Base-by-base conservation (phyloP, 1,140 invertebrate species). In the Neoseiulus cucumeris region DNA sequence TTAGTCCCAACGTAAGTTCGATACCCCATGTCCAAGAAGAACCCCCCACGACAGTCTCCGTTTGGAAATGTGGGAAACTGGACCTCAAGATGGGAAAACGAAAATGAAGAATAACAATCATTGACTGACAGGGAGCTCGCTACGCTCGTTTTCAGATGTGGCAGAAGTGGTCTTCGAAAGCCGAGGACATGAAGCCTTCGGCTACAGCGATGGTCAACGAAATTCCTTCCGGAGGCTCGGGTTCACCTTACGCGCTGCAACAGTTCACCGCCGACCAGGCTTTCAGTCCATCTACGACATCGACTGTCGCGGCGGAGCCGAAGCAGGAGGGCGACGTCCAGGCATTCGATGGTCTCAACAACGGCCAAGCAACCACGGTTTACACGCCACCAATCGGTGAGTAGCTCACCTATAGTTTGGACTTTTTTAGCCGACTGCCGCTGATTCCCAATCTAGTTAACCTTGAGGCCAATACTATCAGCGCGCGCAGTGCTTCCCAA, bases 141-240 rank as follows among this genome's bases (percentile, higher is more conserved):
- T 6, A 9, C 33, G 4, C 33, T 39, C 33, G 4, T 9, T 39
- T 39, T 9, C 33, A 59, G 51, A 59, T 59, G 51, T 59, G 51
- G 51, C 51, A 59, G 22, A 59, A 59, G 51, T 59, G 51, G 51
- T 59, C 51, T 1, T 20, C 51, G 22, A 59, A 59, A 25, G 22
- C 51, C 2, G 51, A 59, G 22, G 51, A 59, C 22, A 59, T 59
- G 51, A 59, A 59, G 33, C 22, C 51, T 2, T 59, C 51, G 51
- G 51, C 51, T 17, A 25, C 51, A 17, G 51, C 51, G 51, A 59
- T 59, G 51, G 51, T 59, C 51, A 59, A 59, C 22, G 51, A 59
- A 17, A 59, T 59, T 9, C 51, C 51, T 17, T 59, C 51, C 2
- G 51, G 51, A 29, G 51, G 51, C 4, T 59, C 51, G 51, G 51